phyloP scores from a whole-genome alignment of 2,797 vertebrate genomes.

The Poliocrania exsul region DNA sequence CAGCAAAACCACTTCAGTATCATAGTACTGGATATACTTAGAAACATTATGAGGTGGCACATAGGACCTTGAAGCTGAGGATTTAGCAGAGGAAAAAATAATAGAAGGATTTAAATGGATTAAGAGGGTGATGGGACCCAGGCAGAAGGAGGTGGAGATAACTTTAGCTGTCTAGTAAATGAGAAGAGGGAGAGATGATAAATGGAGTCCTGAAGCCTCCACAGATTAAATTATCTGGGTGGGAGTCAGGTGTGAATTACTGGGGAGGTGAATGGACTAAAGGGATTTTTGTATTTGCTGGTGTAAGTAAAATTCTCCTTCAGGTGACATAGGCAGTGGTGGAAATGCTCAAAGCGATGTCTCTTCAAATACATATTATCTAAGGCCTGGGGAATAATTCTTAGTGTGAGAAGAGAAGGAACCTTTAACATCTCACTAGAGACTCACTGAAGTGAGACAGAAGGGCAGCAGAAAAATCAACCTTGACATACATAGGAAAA shows the following conservation, averaged over 20 bases:
- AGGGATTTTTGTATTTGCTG: constrained; percentile 17
- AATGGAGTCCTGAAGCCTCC: neutral
- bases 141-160: constrained; percentile 38
- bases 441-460: neutral
- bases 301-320: neutral
- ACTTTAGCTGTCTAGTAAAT: neutral
- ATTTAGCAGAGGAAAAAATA: neutral
- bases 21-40: neutral
- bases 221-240: constrained; percentile 34
- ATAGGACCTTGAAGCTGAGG: neutral
- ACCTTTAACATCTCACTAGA: neutral
- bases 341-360: neutral
- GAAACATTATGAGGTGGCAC: neutral
- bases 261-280: neutral
- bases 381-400: neutral
- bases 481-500: neutral
- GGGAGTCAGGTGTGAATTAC: constrained; percentile 45
- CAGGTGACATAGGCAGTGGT: neutral
- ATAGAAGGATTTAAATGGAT: constrained; percentile 29
- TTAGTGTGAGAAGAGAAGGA: neutral
- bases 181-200: constrained; percentile 6
- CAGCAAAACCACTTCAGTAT: neutral
- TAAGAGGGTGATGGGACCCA: neutral
- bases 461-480: neutral
- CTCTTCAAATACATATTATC: neutral